Base-by-base conservation (phyloP, 2,888 invertebrate genomes). In the Pollenia labialis region DNA sequence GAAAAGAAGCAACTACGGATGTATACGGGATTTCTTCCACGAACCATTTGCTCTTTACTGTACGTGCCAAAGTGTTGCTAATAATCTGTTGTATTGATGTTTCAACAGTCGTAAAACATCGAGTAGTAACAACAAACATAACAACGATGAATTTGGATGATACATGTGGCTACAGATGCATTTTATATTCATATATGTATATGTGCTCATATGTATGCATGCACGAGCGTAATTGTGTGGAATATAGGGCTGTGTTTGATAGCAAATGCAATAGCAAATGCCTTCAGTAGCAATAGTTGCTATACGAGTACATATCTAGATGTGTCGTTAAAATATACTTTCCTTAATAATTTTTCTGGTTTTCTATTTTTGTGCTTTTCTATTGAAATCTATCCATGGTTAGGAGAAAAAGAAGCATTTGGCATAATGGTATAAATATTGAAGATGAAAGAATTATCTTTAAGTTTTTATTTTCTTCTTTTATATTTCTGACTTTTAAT, bases 11-110 rank as follows among this genome's bases (percentile, higher is more conserved):
- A 7, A 42, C 58, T 48, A 14, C n/a, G 60, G 48, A 48, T 14
- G 32, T 6, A 9, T 14, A 44, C 11, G 52, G 10, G 69, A 52
- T 23, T 12, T 52, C 52, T 60, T 12, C n/a, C 23, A 62, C 44
- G 32, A 69, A 44, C 12, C 50, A 62, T 71, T 80, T 81, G 66
- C 64, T 44, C 23, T 58, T 2, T 23, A 75, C 50, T 75, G 81
- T 81, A 62, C 50, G 52, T 71, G 40, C 60, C 54, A 85, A 75
- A 75, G 69, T 71, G 69, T 72, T 76, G 40, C 81, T 76, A 71
- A 76, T 81, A 52, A 58, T 58, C 50, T 81, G 64, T 66, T 81
- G 71, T 81, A 76, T 81, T 76, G 81, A 81, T 85, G 81, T 81
- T 85, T 64, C 81, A 50, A 71, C 66, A 32, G 75, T 71, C 56